Base-by-base conservation (phyloP, 1,140 invertebrate species). In the Leptinotarsa undecemlineata region DNA sequence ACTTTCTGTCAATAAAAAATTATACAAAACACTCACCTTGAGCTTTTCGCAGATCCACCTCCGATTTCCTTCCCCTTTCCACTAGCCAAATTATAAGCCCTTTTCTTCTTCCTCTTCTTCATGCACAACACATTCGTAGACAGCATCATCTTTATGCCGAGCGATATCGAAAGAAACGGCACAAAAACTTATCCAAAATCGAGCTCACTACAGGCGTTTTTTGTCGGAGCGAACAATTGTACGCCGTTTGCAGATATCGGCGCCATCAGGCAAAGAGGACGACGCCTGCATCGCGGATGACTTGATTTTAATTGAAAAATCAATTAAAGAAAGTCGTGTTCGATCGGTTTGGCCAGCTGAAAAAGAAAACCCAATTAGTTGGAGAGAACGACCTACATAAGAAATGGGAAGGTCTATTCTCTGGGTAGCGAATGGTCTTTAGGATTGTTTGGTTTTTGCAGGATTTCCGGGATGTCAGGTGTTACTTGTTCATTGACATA, bases 61-160 rank as follows among this genome's bases (percentile, higher is more conserved):
- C 51, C 67, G 26, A 42, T 26, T 19, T 48, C 63, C 3, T 61
- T 70, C 1, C 4, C 17, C 21, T 23, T 69, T 17, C 60, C 71
- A 64, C 17, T 47, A 8, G 75, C 71, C 15, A 82, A 51, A 75
- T 71, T 76, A 68, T 81, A 82, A 57, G 76, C 80, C 63, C 74
- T 74, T 68, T 82, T 82, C 14, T 19, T 57, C 72, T 82, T 82
- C 48, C 77, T 78, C 63, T 81, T 82, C 69, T 82, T 82, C 64
- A 82, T 71, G 73, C 81, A 82, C 63, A 82, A 63, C 23, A 82
- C 81, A 64, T 81, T 82, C 3, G 81, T 74, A 20, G 79, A 74
- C 71, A 82, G 69, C 81, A 82, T 82, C 48, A 71, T 48, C 11
- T 60, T n/a, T 20, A 60, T 19, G 48, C 48, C 11, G 51, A 57